Conservation (phyloP, 2,888 invertebrate genomes). For the Cephus pulcher region DNA sequence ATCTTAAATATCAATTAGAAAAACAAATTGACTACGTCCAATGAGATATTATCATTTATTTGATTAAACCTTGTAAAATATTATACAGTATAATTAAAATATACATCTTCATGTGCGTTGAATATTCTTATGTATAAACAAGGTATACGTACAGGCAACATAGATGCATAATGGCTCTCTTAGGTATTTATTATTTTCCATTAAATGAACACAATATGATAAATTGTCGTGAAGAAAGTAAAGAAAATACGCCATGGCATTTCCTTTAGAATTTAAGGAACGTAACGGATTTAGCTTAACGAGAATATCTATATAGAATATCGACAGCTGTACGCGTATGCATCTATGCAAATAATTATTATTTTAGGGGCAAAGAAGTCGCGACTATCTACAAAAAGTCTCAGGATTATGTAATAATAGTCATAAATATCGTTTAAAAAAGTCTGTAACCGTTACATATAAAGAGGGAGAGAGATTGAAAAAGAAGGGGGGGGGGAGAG, state of each 20-base stretch:
- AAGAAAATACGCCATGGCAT: background rate
- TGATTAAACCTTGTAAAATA: constrained; percentile 15
- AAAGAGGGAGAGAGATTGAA: background rate
- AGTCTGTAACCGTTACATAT: constrained; percentile 23
- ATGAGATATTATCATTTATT: constrained; percentile 15
- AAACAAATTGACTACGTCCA: background rate
- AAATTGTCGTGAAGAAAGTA: constrained; percentile 1
- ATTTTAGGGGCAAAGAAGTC: constrained; percentile 12
- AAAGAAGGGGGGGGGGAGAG: no score
- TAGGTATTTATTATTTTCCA: constrained; percentile 3
- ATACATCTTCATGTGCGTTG: constrained; percentile 14
- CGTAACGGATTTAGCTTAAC: background rate
- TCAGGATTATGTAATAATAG: constrained; percentile 14
- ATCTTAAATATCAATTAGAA: background rate
- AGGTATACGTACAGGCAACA: constrained; percentile 10
- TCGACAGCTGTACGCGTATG: constrained; percentile 6
- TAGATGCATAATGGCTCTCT: constrained; percentile 16
- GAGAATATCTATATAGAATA: background rate
- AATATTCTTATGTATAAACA: constrained; percentile 10
- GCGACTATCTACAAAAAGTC: constrained; percentile 16
- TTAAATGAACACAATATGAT: constrained; percentile 3
- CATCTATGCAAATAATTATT: constrained; percentile 20
- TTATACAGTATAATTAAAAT: constrained; percentile 23
- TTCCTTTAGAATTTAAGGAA: background rate
- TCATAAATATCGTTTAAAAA: constrained; percentile 33